Percentiles rank a stretch among this genome's conserved stretches.
Conservation (phyloP, 2,888 invertebrate species). For the Enchytraeus crypticus region DNA sequence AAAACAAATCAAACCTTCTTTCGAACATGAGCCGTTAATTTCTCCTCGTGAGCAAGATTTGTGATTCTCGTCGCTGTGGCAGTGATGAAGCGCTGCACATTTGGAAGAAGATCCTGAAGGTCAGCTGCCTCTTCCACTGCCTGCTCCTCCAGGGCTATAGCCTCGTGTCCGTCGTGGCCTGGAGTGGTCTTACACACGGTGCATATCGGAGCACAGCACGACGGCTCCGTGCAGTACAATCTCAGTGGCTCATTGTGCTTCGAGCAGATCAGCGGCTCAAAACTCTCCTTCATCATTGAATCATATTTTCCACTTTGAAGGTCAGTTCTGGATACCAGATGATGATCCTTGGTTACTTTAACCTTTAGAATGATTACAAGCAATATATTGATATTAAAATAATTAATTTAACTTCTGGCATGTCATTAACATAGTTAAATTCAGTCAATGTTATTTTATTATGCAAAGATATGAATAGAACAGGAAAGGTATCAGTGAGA, state of each 20-base stretch:
- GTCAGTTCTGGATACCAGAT: constrained; percentile 23
- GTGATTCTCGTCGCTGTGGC: constrained; percentile 20
- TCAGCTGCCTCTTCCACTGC: constrained; percentile 18
- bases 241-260: constrained; percentile 26
- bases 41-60: constrained; percentile 26
- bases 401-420: no score
- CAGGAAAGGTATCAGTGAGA: no score
- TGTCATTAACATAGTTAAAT: no score
- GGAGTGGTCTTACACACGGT: constrained; percentile 27
- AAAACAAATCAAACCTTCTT: constrained; percentile 18
- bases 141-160: constrained; percentile 24
- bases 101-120: constrained; percentile 17
- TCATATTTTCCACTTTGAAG: constrained; percentile 24
- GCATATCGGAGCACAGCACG: constrained; percentile 28
- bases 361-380: constrained; percentile 3
- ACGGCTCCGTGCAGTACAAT: constrained; percentile 25
- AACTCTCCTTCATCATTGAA: constrained; percentile 25
- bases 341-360: constrained; percentile 26
- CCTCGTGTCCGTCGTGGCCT: constrained; percentile 26
- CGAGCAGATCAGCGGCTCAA: constrained; percentile 29
- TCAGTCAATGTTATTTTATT: no score
- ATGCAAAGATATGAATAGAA: no score
- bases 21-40: constrained; percentile 22
- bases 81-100: constrained; percentile 19
- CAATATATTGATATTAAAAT: no score